Evolutionary conservation across 2,113 vertebrate genomes (phyloP).

Genomic region (Chelonoidis abingdonii): DNA sequence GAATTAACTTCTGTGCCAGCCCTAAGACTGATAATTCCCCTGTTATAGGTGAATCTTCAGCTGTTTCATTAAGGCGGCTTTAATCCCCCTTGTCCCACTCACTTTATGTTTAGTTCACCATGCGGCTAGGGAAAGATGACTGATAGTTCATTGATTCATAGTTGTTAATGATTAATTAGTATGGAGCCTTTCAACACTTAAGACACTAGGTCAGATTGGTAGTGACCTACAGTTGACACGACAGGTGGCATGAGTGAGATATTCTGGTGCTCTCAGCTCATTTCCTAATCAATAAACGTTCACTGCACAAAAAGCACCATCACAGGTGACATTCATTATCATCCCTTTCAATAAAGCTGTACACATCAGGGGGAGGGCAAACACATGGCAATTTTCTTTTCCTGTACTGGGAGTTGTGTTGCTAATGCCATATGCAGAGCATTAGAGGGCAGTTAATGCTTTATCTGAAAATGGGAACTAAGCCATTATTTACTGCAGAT

Average conservation of each 20-base stretch:
- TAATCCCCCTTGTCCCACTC: background rate
- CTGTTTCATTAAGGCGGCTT: background rate
- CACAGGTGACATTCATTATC: background rate
- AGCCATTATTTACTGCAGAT: background rate
- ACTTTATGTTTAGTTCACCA: background rate
- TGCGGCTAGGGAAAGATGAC: background rate
- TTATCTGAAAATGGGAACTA: background rate
- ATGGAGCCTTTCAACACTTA: background rate
- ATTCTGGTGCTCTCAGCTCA: background rate
- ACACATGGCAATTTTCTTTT: background rate
- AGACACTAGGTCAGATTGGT: background rate
- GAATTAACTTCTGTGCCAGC: constrained; percentile 14
- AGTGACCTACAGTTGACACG: background rate
- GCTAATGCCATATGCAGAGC: background rate
- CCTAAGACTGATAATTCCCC: background rate
- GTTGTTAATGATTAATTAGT: background rate
- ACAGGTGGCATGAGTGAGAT: background rate
- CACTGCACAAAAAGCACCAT: background rate
- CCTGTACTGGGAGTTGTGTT: rapidly evolving
- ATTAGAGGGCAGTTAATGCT: background rate
- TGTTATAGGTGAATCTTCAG: background rate
- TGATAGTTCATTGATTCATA: background rate
- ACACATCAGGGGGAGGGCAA: background rate
- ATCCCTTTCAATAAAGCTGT: background rate
- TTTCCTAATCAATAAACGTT: background rate